Base-by-base conservation (phyloP, 2,797 vertebrate species). In the Pantherophis vulpinus region DNA sequence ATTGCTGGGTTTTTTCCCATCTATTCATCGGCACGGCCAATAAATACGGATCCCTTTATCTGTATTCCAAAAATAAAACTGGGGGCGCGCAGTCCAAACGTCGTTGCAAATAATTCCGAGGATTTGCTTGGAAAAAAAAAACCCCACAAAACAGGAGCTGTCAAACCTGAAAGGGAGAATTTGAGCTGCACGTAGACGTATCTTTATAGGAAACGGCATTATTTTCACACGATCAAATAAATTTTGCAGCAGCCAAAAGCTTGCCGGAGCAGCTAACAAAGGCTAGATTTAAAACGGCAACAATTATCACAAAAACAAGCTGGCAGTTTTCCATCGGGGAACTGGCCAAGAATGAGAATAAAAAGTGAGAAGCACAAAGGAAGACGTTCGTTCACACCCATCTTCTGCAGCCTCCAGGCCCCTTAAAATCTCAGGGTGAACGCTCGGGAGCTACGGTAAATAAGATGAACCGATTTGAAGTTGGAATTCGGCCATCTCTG, bases 331-430 rank as follows among this genome's bases (percentile, higher is more conserved):
- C 54, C 29, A 10, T 2, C 9, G 11, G 0, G 3, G n/a, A 13
- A 25, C 56, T 32, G 32, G n/a, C 4, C 23, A 16, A 63, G 60
- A 47, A 89, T 51, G 60, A 16, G n/a, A 13, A 12, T 58, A 25
- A 59, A 59, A 88, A 23, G 16, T 23, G 55, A 23, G 56, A 32
- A 60, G 56, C 32, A 42, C 6, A 55, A 3, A 60, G 37, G 13
- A 59, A 88, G 29, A 32, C 51, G 9, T 58, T 86, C 27, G 25
- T 32, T 13, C 47, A 27, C 0, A 0, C 5, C 59, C 93, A 61
- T 60, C 9, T 0, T 0, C 27, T 9, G 2, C 0, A 4, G 58
- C 10, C 13, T 87, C 3, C 10, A 58, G 51, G 55, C 0, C 20
- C 51, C 54, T 13, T 87, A 54, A 47, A 42, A 42, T 5, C 37